Percentiles rank a stretch among this genome's conserved stretches.
Conservation (phyloP, 35 echinoderm and acorn worm species). For the Hemicentrotus pulcherrimus region DNA sequence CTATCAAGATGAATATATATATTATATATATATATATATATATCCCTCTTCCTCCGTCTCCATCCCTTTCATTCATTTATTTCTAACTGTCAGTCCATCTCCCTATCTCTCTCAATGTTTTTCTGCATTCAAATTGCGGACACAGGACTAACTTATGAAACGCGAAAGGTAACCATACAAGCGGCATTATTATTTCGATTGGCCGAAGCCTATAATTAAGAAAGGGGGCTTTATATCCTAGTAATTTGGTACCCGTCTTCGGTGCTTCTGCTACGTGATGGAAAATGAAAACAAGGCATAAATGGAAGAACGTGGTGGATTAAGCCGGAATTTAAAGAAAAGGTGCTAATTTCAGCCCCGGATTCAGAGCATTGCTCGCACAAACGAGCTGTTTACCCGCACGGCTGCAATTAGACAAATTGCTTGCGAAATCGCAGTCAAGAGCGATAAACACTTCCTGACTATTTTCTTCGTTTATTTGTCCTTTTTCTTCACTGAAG, state of each 20-base stretch:
- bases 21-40: background rate
- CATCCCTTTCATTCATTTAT: background rate
- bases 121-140: background rate
- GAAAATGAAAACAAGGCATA: conserved; percentile 7
- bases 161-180: background rate
- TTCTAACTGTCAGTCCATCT: background rate
- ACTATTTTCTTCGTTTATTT: background rate
- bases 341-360: background rate
- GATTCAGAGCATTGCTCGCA: background rate
- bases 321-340: background rate
- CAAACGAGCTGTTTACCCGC: background rate
- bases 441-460: background rate
- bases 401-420: conserved; percentile 21
- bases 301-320: background rate
- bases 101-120: background rate
- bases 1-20: too few species aligned
- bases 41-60: background rate
- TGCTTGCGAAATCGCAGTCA: conserved; percentile 5
- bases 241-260: background rate
- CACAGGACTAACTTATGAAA: background rate
- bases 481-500: conserved; percentile 5
- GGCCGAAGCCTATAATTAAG: too few species aligned
- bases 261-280: background rate
- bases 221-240: too few species aligned
- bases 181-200: background rate